Conservation (phyloP, 2,888 invertebrate genomes). For the Pachydiplax longipennis region DNA sequence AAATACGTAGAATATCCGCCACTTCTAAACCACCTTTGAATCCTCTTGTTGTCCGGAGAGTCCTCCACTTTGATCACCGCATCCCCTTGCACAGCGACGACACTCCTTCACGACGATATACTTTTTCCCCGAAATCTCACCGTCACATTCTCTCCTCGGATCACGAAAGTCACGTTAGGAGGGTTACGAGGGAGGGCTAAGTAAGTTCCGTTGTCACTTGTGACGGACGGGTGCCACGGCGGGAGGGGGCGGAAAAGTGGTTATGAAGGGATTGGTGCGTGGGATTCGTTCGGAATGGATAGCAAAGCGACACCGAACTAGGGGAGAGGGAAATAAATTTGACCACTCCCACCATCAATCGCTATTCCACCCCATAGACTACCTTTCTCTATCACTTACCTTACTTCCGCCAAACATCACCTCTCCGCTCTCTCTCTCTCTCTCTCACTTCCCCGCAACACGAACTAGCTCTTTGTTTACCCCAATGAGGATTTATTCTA, state of each 20-base stretch:
- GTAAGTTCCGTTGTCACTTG: conserved; percentile 37
- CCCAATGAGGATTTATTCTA: too few species aligned
- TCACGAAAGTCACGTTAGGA: not conserved
- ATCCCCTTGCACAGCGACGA: not conserved
- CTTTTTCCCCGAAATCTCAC: not conserved
- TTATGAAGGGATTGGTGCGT: not conserved
- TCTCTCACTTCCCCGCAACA: too few species aligned
- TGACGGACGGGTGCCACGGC: conserved; percentile 20
- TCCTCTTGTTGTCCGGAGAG: not conserved
- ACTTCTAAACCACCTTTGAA: not conserved
- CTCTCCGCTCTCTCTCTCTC: too few species aligned
- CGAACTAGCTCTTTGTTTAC: too few species aligned
- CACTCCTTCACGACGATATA: not conserved
- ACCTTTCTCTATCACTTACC: too few species aligned
- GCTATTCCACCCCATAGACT: too few species aligned
- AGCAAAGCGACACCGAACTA: not conserved
- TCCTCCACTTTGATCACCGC: not conserved
- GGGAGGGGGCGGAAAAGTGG: not conserved
- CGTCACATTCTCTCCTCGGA: not conserved
- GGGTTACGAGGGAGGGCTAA: not conserved
- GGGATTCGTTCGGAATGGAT: conserved; percentile 1
- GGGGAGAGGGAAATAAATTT: not conserved
- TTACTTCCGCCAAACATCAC: too few species aligned
- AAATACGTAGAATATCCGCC: not conserved
- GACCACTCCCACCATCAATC: too few species aligned